Evolutionary conservation across 2,797 vertebrate genomes (phyloP).

Genomic region (Gadopsis marmoratus): DNA sequence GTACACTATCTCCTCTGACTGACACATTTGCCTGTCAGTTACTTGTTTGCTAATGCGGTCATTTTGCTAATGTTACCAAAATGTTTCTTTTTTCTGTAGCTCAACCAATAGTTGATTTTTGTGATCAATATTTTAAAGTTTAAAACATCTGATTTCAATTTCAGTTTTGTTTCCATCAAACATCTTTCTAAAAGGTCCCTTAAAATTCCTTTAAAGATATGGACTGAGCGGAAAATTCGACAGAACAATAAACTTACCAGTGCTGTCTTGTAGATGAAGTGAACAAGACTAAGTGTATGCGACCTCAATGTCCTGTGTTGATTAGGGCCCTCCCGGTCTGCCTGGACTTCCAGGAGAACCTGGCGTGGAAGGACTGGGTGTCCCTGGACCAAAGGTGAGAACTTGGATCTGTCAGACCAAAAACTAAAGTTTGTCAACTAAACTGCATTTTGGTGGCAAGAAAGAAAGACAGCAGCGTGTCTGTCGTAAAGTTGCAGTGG

Average conservation of each 20-base stretch:
- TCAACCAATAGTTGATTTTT: not conserved
- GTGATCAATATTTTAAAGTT: too few species aligned
- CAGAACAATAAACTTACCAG: not conserved
- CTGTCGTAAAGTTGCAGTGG: not conserved
- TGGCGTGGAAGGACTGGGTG: conserved; percentile 87
- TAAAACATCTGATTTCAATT: not conserved
- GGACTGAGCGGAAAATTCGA: too few species aligned
- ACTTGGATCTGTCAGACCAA: not conserved
- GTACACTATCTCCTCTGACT: not conserved
- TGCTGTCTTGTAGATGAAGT: not conserved
- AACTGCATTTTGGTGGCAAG: not conserved
- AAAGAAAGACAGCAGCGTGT: not conserved
- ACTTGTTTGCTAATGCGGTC: too few species aligned
- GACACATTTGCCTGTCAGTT: not conserved
- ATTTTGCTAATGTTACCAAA: not conserved
- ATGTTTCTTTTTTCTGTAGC: not conserved
- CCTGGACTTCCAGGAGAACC: conserved; percentile 88
- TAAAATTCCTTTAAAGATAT: not conserved
- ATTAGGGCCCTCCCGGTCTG: conserved; percentile 88
- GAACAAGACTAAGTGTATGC: too few species aligned
- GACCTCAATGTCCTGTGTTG: conserved; percentile 12
- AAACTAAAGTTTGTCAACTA: not conserved
- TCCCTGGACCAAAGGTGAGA: conserved; percentile 91
- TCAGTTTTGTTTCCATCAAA: too few species aligned
- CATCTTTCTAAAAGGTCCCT: not conserved